Percentiles rank a stretch among this genome's conserved stretches.
Conservation (phyloP, 1,140 invertebrate genomes). For the Streblospio benedicti region DNA sequence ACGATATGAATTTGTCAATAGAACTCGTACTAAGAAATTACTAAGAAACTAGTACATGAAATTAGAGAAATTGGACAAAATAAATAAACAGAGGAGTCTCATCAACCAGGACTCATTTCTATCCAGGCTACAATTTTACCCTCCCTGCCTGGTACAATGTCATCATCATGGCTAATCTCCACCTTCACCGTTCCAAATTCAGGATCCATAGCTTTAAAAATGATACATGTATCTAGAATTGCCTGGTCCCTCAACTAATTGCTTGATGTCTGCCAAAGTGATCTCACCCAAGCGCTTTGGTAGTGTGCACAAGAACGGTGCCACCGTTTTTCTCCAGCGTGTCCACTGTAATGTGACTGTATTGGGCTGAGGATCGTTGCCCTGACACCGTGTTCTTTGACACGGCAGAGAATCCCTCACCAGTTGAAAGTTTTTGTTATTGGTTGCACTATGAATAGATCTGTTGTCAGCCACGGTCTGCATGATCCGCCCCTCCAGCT, state of each 20-base stretch:
- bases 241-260: constrained; percentile 44
- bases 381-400: constrained; percentile 42
- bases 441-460: too few relatives aligned
- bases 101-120: constrained; percentile 35
- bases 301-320: constrained; percentile 48
- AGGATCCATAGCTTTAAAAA: constrained; percentile 51
- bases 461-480: constrained; percentile 23
- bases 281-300: constrained; percentile 50
- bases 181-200: constrained; percentile 54
- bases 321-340: too few relatives aligned
- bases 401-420: constrained; percentile 45
- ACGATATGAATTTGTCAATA: too few relatives aligned
- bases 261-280: constrained; percentile 49
- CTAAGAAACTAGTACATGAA: too few relatives aligned
- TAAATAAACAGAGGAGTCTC: too few relatives aligned
- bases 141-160: constrained; percentile 50
- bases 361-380: constrained; percentile 46
- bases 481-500: constrained; percentile 40
- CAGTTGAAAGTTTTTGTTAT: constrained; percentile 46
- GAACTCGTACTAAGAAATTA: too few relatives aligned
- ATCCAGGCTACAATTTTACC: constrained; percentile 53
- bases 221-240: constrained; percentile 49
- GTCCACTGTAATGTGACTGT: constrained; percentile 27
- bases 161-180: constrained; percentile 49
- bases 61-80: too few relatives aligned